Base-by-base conservation (phyloP, 1,140 invertebrate genomes). In the Heliothis virescens region DNA sequence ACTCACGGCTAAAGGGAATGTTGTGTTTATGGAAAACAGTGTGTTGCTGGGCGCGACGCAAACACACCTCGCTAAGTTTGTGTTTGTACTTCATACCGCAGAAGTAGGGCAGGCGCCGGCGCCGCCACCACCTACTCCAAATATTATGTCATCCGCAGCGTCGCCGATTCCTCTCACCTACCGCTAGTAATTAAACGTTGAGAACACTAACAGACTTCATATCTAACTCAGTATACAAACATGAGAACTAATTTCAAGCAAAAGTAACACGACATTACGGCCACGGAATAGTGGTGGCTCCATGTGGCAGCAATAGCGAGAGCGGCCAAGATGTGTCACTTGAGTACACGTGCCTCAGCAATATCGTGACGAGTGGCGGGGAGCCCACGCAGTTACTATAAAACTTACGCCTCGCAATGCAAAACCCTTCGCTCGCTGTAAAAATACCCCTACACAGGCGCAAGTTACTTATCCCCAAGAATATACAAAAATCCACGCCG, bases 1-100 rank as follows among this genome's bases (percentile, higher is more conserved):
- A 50, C 34, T 21, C 34, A 12, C 52, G 18, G 72, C 21, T 75
- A 75, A 80, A 80, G 62, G 53, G 62, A 80, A 73, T 75, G 62
- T 63, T 55, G 72, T 80, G 79, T 80, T 80, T 80, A 75, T 80
- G 60, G 72, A 75, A 80, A 80, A 80, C 72, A 73, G 50, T 41
- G 26, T 77, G 59, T 65, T 21, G 47, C 7, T 63, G 67, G 48
- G 48, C 63, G n/a, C 34, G 63, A 60, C 21, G 57, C 57, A 59
- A 59, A 59, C 57, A 57, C 55, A 57, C 55, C 18, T 59, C 41
- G 41, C n/a, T 21, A 26, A 52, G 67, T 71, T 53, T 53, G 48
- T 69, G 65, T 71, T 53, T 50, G 21, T 53, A 50, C 67, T 71
- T 29, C 67, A 53, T 71, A 15, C 18, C 62, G 62, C 41, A 21